Evolutionary conservation across 2,888 invertebrate species (phyloP).

Genomic region (Cosmorhoe ocellata): DNA sequence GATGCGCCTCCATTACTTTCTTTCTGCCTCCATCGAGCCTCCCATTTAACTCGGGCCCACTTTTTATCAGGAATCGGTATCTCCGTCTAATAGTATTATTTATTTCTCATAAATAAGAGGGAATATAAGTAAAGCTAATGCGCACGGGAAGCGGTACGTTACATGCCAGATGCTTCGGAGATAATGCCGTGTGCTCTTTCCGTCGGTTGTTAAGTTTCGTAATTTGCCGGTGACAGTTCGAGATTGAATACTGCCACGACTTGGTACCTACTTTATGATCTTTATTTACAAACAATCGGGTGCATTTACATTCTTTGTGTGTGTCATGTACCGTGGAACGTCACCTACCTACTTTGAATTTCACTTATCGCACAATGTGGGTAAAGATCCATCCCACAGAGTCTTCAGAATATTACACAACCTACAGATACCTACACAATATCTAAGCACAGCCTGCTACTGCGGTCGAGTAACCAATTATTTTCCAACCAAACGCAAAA

Average conservation of each 20-base stretch:
- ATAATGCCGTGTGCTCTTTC: slow-evolving; percentile 66
- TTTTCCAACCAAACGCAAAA: slow-evolving; percentile 29
- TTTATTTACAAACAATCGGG: slow-evolving; percentile 59
- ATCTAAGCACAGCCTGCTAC: slow-evolving; percentile 9
- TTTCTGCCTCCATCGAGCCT: slow-evolving; percentile 80
- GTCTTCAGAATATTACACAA: neutral
- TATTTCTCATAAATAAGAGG: slow-evolving; percentile 81
- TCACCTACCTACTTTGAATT: neutral
- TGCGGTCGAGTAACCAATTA: slow-evolving; percentile 29
- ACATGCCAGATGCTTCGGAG: slow-evolving; percentile 70
- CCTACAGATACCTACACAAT: neutral
- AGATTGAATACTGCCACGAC: slow-evolving; percentile 51
- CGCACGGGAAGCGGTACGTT: slow-evolving; percentile 75
- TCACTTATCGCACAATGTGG: slow-evolving; percentile 8
- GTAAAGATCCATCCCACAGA: slow-evolving; percentile 2
- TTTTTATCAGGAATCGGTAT: slow-evolving; percentile 83
- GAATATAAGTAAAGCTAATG: slow-evolving; percentile 79
- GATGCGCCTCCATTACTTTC: slow-evolving; percentile 82
- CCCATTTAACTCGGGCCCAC: slow-evolving; percentile 81
- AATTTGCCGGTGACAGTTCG: slow-evolving; percentile 60
- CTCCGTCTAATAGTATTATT: slow-evolving; percentile 82
- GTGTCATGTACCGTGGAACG: neutral
- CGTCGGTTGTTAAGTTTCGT: slow-evolving; percentile 59
- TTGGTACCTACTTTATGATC: slow-evolving; percentile 47
- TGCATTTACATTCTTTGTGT: slow-evolving; percentile 38